Evolutionary conservation across 2,797 vertebrate genomes (phyloP), one percentile per base, ranked within the genome.

Genomic region (Danionella dracula): DNA sequence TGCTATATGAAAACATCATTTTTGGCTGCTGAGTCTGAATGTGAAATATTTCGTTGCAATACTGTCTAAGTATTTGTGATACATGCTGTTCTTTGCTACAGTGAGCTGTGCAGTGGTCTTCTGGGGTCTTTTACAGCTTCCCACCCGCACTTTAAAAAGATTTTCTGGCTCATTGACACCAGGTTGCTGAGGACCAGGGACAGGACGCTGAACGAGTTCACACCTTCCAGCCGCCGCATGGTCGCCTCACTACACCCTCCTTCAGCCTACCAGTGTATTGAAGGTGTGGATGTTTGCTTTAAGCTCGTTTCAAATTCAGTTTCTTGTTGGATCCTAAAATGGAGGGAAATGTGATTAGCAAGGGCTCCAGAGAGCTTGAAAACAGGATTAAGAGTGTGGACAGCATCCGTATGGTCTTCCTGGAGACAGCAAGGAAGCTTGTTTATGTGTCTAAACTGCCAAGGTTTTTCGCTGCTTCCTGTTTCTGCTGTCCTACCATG

Each of bases 141-240:
- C 53, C 53, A 56, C 72, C 55, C 67, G 2, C 2, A 48, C 62
- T 37, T 45, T 61, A 76, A 66, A 49, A 49, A 54, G 72, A 73
- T 70, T 15, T 50, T 41, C 21, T 51, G 74, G 65, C 81, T 79
- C 78, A 82, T 84, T 86, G 79, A 86, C 84, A 83, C 84, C 71
- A 72, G 41, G 74, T 59, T 82, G 85, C 81, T 69, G 85, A 81
- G 75, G 66, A 71, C 72, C 70, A 63, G 65, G 62, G 66, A 66
- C 73, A 73, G 67, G 53, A 61, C 51, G 67, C 73, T 65, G 60
- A 53, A 57, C 68, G 54, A 73, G 56, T 71, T 82, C 56, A 71
- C 73, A 13, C 73, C 72, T 76, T 37, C 41, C 19, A 55, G 31
- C 34, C 29, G 19, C 37, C 31, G 12, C 54, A 27, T 1, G 12